Conservation (phyloP, 1,140 invertebrate genomes). For the Monomorium pharaonis region DNA sequence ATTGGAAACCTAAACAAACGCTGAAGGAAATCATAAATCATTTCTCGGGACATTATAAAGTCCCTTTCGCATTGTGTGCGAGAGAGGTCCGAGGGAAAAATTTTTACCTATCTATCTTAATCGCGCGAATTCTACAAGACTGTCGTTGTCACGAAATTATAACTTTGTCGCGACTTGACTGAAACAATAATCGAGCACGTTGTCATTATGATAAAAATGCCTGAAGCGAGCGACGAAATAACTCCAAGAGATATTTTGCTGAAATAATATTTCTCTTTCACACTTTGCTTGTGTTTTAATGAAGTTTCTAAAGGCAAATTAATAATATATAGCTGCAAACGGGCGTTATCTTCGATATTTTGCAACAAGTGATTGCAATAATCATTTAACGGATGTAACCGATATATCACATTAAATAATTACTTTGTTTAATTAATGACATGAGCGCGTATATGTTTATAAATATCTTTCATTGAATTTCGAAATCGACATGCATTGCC, state of each 20-base stretch:
- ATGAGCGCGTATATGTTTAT: not conserved
- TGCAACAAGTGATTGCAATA: constrained; percentile 12
- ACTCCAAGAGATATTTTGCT: not conserved
- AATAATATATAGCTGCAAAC: not conserved
- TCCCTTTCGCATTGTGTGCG: not conserved
- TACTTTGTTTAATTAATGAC: constrained; percentile 3
- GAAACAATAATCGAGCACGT: constrained; percentile 28
- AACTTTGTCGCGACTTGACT: not conserved
- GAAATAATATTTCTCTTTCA: not conserved
- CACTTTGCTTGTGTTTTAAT: not conserved
- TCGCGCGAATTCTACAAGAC: not conserved
- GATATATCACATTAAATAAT: constrained; percentile 9
- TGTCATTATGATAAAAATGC: not conserved
- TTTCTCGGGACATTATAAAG: constrained; percentile 37
- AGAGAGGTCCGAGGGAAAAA: not conserved
- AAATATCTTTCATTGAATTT: constrained; percentile 11
- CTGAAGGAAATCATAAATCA: constrained; percentile 45
- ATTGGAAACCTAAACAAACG: constrained; percentile 41
- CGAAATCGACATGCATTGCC: not conserved
- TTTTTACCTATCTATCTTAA: constrained; percentile 40
- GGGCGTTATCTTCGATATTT: not conserved
- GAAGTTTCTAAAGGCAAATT: not conserved
- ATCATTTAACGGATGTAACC: not conserved
- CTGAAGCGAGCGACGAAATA: not conserved
- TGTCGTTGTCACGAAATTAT: constrained; percentile 26